Base-by-base conservation (phyloP, 1,140 invertebrate genomes). In the Apis florea region DNA sequence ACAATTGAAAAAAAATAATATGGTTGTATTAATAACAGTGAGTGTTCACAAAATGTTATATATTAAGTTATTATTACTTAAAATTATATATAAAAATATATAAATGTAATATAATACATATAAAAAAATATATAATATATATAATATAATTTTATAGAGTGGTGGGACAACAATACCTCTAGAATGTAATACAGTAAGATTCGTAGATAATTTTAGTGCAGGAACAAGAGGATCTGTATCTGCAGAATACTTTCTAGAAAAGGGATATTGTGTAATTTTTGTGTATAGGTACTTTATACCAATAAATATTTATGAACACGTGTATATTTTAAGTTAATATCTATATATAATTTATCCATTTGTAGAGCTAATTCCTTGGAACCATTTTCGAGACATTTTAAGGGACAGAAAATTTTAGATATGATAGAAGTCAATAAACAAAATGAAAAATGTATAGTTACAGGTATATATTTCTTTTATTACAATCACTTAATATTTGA, bases 121-220 rank as follows among this genome's bases (percentile, higher is more conserved):
- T 40, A 40, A 40, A 40, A 40, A 49, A 54, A 71, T 64, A 71
- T 80, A 49, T 79, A n/a, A n/a, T n/a, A n/a, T n/a, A n/a, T n/a
- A n/a, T n/a, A n/a, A n/a, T n/a, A 26, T 82, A 79, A 88, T 77
- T 75, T 94, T 94, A 21, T 91, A 97, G 97, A 99, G 98, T 88
- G 98, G 98, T 31, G 99, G 99, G 53, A 99, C 99, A 26, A 99
- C 97, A 47, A 98, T 99, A 4, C 99, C 99, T 1, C 93, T 99
- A 67, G 99, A 99, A 91, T 97, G 98, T 89, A 98, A 99, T 89
- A 99, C 98, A 9, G 99, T 99, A 0, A 95, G 99, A 68, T 99
- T 98, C 94, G 97, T 99, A 64, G 99, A 99, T 91, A 99, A 99
- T 94, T 99, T 99, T 93, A 99, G 98, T 93, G 97, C 97, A 21